Percentiles rank a stretch among this genome's conserved stretches.
These are phyloP conservation scores for Monomorium pharaonis DNA, from an alignment of 1,140 invertebrate species.

Conservation along the genomic window DNA sequence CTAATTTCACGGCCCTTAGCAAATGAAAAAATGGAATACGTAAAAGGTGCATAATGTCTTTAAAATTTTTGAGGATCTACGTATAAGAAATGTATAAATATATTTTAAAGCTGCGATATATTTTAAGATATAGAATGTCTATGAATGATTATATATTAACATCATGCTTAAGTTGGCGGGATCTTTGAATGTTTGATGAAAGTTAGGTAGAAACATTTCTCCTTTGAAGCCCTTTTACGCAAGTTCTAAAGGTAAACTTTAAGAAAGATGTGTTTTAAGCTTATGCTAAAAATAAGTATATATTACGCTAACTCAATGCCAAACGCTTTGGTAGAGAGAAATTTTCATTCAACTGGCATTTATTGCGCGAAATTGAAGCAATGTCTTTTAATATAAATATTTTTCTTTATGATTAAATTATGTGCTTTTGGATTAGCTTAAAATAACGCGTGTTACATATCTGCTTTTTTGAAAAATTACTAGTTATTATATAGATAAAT, in stretches of 20 bases:
- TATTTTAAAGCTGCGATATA: constrained; percentile 1
- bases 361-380: neutral
- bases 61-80: constrained; percentile 1
- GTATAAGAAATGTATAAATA: neutral
- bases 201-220: neutral
- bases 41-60: neutral
- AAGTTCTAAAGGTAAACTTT: constrained; percentile 8
- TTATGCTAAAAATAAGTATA: neutral
- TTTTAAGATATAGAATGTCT: constrained; percentile 2
- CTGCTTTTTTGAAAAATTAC: neutral
- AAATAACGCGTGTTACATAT: neutral
- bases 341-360: neutral
- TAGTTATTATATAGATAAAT: neutral
- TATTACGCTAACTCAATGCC: neutral
- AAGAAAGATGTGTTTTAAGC: neutral
- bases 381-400: neutral
- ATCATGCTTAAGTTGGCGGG: neutral
- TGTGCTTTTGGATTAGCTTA: neutral
- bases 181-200: constrained; percentile 47
- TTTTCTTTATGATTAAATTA: neutral
- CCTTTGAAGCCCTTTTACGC: neutral
- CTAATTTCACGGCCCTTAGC: neutral
- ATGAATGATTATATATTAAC: constrained; percentile 30
- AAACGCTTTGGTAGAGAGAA: neutral
- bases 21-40: neutral